Evolutionary conservation across 2,113 vertebrate species (phyloP), one percentile per base, ranked within the genome.

Genomic region (Spermophilus dauricus): DNA sequence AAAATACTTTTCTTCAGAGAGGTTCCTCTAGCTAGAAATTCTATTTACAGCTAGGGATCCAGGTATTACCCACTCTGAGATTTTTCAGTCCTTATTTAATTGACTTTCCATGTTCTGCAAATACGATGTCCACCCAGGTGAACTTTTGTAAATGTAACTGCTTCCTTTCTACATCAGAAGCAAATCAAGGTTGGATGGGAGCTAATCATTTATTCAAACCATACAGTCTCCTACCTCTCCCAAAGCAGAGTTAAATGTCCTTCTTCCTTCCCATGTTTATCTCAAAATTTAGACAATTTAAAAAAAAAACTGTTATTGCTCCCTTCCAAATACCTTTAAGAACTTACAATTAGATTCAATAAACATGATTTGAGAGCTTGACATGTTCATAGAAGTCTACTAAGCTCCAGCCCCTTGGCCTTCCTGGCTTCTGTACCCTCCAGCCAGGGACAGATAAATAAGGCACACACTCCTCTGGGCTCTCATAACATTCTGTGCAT

Each of bases 131-230:
- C 51, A 86, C 58, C 72, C 91, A 96, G 63, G 78, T 58, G 28
- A 91, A 78, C 81, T 26, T 85, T 69, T 85, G n/a, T 42, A 70
- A 95, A 93, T 89, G 82, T 83, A 97, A 91, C 0, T 39, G 34
- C 73, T 94, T 91, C 86, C 83, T 89, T 97, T 73, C 69, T 95
- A 90, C 82, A 87, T 63, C 90, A 97, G 95, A 91, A 75, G 26
- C 51, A 87, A 93, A 85, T 30, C 22, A 65, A 94, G 90, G 72
- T 1, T 75, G n/a, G 76, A 65, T 37, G 37, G 24, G 5, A 37
- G 75, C 70, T 81, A 20, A 67, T 39, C 51, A 48, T 34, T 42
- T 75, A 30, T 48, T 89, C 65, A n/a, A 75, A 32, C 42, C 48
- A 32, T 18, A 58, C 16, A 1, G 5, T 45, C 30, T 32, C n/a